Evolutionary conservation across 2,888 invertebrate species (phyloP).

Genomic region (Heterodera filipjevi): DNA sequence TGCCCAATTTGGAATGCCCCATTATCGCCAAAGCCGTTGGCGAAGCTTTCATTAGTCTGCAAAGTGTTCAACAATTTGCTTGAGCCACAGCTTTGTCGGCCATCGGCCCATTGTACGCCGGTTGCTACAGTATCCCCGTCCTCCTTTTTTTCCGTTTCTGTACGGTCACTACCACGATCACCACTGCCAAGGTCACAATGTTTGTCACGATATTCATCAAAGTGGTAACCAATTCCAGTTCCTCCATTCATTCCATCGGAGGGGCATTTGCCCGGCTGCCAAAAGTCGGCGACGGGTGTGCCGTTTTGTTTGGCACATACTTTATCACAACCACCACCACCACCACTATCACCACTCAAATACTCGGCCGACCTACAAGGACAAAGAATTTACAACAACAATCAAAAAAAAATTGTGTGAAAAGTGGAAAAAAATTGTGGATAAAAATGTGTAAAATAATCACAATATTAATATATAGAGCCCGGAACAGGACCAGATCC

Average conservation of each 20-base stretch:
- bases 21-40: neutral
- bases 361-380: neutral
- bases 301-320: no score
- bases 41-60: neutral
- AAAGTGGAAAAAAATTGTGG: no score
- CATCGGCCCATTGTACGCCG: neutral
- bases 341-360: neutral
- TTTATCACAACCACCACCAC: neutral
- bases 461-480: no score
- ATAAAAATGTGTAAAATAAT: no score
- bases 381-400: neutral
- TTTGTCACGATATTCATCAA: neutral
- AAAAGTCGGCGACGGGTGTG: neutral
- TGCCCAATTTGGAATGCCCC: neutral
- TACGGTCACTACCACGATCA: neutral
- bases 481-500: no score
- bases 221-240: neutral
- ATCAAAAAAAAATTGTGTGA: no score
- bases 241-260: conserved; percentile 11
- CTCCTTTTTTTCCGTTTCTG: neutral
- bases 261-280: conserved; percentile 14
- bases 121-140: neutral
- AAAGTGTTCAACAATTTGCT: conserved; percentile 6
- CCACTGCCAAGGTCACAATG: neutral
- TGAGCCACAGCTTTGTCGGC: neutral